A percentile compares a stretch with the other conserved stretches of the same genome.
These are phyloP conservation scores for Neotoxoptera formosana DNA, from an alignment of 1,140 invertebrate species.

Conservation along the genomic window DNA sequence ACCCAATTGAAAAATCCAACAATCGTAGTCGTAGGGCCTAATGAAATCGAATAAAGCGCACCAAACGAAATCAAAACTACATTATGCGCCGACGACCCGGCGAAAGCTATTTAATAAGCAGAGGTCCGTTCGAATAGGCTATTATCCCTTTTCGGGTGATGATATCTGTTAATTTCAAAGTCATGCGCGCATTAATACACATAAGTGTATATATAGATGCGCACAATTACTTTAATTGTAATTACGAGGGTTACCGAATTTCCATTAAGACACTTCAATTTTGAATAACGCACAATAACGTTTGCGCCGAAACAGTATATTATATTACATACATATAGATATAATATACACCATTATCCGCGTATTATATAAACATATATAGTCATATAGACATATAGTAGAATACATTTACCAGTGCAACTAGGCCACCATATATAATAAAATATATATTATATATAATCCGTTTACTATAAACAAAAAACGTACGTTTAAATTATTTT, in stretches of 20 bases:
- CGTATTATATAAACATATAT: not conserved
- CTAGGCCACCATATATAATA: too few species aligned
- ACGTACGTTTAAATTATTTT: not conserved
- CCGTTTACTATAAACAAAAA: not conserved
- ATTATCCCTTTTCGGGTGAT: conserved; percentile 5
- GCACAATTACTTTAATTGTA: not conserved
- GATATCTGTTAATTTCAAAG: conserved; percentile 1
- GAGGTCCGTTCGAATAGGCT: not conserved
- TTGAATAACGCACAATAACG: not conserved
- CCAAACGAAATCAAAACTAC: not conserved
- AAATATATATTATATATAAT: not conserved
- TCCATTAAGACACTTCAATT: conserved; percentile 15
- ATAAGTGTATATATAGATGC: not conserved
- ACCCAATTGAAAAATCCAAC: not conserved
- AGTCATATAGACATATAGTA: not conserved
- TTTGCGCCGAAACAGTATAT: not conserved
- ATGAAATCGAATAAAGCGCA: not conserved
- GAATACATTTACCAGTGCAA: not conserved
- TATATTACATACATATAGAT: not conserved
- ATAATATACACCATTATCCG: not conserved
- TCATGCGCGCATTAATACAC: not conserved
- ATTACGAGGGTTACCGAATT: not conserved
- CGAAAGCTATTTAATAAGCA: not conserved
- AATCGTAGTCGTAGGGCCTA: not conserved
- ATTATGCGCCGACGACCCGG: not conserved